Conservation (phyloP, 1,140 invertebrate species). For the Homarus americanus region DNA sequence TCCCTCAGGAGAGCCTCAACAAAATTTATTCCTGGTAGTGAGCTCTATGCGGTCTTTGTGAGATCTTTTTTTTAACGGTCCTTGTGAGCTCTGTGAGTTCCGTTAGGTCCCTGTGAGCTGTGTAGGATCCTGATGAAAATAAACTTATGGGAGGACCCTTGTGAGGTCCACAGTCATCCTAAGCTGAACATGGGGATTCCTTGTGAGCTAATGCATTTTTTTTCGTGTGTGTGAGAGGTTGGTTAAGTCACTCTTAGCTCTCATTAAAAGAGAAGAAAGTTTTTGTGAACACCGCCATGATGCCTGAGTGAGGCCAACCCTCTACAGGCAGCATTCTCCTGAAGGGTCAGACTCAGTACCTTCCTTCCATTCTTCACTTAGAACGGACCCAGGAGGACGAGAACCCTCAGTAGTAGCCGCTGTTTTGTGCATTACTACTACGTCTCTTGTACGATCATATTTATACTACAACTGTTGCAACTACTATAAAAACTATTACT, state of each 20-base stretch:
- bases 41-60: neutral
- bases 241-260: neutral
- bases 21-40: too few relatives aligned
- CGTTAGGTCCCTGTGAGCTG: neutral
- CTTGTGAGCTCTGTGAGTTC: neutral
- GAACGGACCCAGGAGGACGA: neutral
- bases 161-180: neutral
- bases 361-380: conserved; percentile 40
- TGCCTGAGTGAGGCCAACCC: neutral
- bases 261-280: too few relatives aligned
- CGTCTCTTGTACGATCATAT: too few relatives aligned
- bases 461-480: too few relatives aligned
- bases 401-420: neutral
- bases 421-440: too few relatives aligned
- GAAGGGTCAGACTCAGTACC: conserved; percentile 25
- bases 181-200: too few relatives aligned
- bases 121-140: too few relatives aligned
- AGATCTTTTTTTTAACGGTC: neutral
- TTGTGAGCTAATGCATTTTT: neutral
- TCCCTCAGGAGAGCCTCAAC: too few relatives aligned
- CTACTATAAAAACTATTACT: too few relatives aligned
- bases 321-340: conserved; percentile 7
- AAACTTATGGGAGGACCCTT: neutral
- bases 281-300: neutral
- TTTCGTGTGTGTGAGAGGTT: neutral